A percentile compares a stretch with the other conserved stretches of the same genome.
These are phyloP conservation scores for Orcinus orca DNA, from an alignment of 2,113 vertebrate species.

Conservation along the genomic window DNA sequence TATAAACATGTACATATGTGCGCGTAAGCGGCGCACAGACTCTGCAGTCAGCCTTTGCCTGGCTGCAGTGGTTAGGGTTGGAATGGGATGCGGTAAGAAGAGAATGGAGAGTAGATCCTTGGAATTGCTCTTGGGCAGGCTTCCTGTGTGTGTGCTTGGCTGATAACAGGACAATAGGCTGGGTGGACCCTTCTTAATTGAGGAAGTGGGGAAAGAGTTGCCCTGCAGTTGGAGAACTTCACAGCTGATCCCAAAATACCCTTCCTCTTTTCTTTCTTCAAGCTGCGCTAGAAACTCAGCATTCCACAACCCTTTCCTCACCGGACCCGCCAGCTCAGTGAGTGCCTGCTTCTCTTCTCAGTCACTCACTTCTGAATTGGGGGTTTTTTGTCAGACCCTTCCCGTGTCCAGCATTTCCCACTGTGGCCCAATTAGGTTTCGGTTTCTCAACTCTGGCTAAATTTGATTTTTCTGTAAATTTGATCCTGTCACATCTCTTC, in stretches of 20 bases:
- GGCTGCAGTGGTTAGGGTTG: not conserved
- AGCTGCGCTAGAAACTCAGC: not conserved
- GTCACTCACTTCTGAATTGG: not conserved
- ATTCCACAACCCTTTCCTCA: not conserved
- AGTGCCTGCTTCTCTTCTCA: not conserved
- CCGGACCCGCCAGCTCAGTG: no score
- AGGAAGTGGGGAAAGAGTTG: not conserved
- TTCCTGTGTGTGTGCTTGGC: not conserved
- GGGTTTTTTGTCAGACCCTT: not conserved
- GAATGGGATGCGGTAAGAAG: not conserved
- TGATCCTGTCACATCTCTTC: not conserved
- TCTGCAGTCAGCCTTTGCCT: not conserved
- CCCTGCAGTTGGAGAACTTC: slow-evolving; percentile 24
- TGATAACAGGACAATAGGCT: not conserved
- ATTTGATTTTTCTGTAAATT: slow-evolving; percentile 4
- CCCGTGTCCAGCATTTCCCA: not conserved
- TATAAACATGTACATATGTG: not conserved
- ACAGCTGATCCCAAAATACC: not conserved
- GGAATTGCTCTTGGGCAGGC: not conserved
- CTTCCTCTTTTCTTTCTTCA: slow-evolving; percentile 3
- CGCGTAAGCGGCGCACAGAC: not conserved
- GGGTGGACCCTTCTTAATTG: not conserved
- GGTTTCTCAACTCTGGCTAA: not conserved
- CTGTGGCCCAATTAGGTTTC: not conserved
- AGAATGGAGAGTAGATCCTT: not conserved